Evolutionary conservation across 1,140 invertebrate species (phyloP).

Genomic region (Hylaeus volcanicus): DNA sequence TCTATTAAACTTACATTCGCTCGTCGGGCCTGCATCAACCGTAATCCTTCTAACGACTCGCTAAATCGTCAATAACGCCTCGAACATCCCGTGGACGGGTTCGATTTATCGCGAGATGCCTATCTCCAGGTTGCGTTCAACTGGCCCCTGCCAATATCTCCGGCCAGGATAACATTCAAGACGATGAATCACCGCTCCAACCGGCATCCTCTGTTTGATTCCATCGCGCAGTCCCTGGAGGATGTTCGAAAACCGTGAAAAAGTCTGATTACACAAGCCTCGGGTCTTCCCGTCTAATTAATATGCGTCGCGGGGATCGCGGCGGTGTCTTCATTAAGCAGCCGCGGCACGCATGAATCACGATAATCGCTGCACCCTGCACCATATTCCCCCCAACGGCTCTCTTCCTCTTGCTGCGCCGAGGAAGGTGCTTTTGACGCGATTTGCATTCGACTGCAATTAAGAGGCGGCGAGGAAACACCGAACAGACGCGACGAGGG

Average conservation of each 20-base stretch:
- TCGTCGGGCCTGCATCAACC: background rate
- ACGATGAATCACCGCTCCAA: slow-evolving; percentile 11
- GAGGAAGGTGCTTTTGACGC: no score
- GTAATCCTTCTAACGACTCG: slow-evolving; percentile 26
- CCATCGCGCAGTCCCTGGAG: background rate
- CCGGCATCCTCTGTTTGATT: background rate
- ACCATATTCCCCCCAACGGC: slow-evolving; percentile 5
- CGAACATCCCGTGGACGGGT: slow-evolving; percentile 25
- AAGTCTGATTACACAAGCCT: slow-evolving; percentile 15
- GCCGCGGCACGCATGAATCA: slow-evolving; percentile 30
- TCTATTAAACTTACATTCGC: slow-evolving; percentile 5
- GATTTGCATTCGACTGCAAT: slow-evolving; percentile 75
- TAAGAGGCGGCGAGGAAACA: slow-evolving; percentile 63
- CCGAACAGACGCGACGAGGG: background rate
- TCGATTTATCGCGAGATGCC: slow-evolving; percentile 40
- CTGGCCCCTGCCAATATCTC: background rate
- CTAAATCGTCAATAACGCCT: slow-evolving; percentile 47
- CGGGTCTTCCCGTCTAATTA: slow-evolving; percentile 31
- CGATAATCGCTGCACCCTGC: slow-evolving; percentile 25
- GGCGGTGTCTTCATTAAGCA: slow-evolving; percentile 44
- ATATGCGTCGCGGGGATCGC: slow-evolving; percentile 7
- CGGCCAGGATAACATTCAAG: background rate
- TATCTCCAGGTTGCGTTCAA: slow-evolving; percentile 18
- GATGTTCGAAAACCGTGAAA: slow-evolving; percentile 7
- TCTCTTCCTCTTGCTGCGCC: background rate